These are phyloP conservation scores for Holothuria scabra DNA, from an alignment of 53 echinoderm and acorn worm species.

Conservation along the genomic window DNA sequence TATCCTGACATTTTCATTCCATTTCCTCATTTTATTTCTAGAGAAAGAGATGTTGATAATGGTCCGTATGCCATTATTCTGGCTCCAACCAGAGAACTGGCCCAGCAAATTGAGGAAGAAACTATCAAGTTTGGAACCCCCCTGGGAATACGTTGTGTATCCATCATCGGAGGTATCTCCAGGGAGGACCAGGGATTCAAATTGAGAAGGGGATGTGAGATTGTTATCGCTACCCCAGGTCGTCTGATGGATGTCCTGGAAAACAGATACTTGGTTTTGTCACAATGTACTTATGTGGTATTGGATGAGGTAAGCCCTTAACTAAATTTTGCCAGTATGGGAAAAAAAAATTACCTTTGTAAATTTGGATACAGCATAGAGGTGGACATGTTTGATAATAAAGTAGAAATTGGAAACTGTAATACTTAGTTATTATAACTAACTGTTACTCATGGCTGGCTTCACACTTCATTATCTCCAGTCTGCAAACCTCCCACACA, in stretches of 20 bases:
- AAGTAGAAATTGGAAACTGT: no score
- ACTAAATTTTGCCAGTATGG: no score
- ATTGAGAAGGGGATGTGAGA: constrained; percentile 86
- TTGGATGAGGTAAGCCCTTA: constrained; percentile 85
- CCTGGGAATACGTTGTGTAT: constrained; percentile 90
- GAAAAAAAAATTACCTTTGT: no score
- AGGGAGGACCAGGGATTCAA: constrained; percentile 98
- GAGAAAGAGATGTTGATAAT: constrained; percentile 79
- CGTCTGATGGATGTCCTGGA: constrained; percentile 98
- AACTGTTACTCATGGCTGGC: no score
- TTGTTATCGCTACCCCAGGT: constrained; percentile 99
- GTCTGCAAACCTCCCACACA: no score
- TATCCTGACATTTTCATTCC: background rate
- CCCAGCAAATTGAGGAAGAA: constrained; percentile 96
- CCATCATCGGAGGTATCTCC: constrained; percentile 99
- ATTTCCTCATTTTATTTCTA: background rate
- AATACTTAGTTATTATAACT: no score
- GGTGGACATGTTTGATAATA: no score
- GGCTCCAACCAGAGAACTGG: constrained; percentile 96
- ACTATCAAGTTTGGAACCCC: constrained; percentile 82
- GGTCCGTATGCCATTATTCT: constrained; percentile 87
- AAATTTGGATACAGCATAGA: no score
- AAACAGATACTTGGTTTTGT: constrained; percentile 89
- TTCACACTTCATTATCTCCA: no score
- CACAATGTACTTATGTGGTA: constrained; percentile 96